Evolutionary conservation across 1,140 invertebrate species (phyloP).

Genomic region (Yoshiicerus persimilis): DNA sequence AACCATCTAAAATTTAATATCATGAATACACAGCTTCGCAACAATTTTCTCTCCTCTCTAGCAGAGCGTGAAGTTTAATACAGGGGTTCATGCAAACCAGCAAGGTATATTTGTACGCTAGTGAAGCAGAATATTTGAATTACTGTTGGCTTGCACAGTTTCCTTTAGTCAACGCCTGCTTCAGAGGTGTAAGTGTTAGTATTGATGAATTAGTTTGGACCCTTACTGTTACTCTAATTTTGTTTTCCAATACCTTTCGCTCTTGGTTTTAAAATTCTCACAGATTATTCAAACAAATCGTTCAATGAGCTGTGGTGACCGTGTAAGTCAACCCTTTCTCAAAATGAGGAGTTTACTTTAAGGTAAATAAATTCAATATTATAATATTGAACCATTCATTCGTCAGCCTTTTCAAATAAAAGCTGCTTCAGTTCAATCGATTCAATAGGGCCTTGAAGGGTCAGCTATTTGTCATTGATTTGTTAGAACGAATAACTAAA

Average conservation of each 20-base stretch:
- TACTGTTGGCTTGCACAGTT: no score
- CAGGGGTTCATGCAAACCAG: neutral
- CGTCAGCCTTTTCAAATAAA: neutral
- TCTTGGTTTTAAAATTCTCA: neutral
- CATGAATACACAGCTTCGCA: neutral
- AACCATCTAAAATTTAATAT: neutral
- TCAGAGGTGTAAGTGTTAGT: no score
- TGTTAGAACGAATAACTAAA: neutral
- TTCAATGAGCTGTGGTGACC: neutral
- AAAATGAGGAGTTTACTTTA: neutral
- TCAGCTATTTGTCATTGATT: neutral
- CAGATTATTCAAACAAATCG: neutral
- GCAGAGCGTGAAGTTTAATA: neutral
- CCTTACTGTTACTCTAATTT: neutral
- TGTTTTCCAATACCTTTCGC: neutral
- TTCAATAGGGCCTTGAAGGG: neutral
- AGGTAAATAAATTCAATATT: neutral
- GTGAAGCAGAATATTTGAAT: neutral
- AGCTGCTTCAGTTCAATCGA: neutral
- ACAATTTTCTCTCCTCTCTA: neutral
- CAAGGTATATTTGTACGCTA: no score
- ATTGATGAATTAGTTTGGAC: neutral
- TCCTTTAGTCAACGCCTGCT: no score
- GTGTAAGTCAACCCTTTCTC: neutral
- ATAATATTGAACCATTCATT: no score